Evolutionary conservation across 1,140 invertebrate species (phyloP).

Genomic region (Philotrypesis tridentata): DNA sequence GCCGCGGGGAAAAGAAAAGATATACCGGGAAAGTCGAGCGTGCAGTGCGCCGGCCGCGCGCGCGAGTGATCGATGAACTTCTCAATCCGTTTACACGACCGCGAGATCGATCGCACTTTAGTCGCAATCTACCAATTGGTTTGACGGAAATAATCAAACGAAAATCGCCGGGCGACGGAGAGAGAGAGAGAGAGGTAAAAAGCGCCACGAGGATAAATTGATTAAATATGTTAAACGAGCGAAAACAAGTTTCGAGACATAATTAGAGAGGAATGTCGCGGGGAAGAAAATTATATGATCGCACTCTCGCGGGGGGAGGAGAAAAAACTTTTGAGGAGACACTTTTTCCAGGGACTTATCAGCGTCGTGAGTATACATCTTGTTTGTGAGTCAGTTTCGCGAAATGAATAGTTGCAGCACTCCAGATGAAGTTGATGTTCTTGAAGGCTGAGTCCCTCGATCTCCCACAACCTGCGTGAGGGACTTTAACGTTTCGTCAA

Average conservation of each 20-base stretch:
- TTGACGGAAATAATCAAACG: slow-evolving; percentile 10
- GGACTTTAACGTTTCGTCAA: too few relatives aligned
- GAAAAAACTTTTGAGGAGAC: not conserved
- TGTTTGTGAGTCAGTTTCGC: too few relatives aligned
- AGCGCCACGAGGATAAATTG: not conserved
- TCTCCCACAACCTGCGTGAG: too few relatives aligned
- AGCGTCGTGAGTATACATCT: too few relatives aligned
- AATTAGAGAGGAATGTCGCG: not conserved
- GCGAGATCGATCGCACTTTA: not conserved
- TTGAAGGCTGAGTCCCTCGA: too few relatives aligned
- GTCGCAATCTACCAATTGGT: not conserved
- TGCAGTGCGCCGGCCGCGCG: not conserved
- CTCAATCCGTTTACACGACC: slow-evolving; percentile 5
- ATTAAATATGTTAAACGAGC: slow-evolving; percentile 8
- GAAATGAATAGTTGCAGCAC: too few relatives aligned
- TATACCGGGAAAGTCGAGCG: not conserved
- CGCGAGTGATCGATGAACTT: slow-evolving; percentile 14
- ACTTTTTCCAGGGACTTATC: not conserved
- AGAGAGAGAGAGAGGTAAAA: not conserved
- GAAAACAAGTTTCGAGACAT: not conserved
- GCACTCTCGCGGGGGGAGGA: too few relatives aligned
- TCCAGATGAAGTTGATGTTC: too few relatives aligned
- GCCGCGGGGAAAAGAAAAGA: not conserved
- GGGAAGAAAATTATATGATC: not conserved
- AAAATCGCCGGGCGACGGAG: not conserved